A percentile compares a stretch with the other conserved stretches of the same genome.
Conservation (phyloP, 2,113 vertebrate species). For the Fulmarus glacialis region DNA sequence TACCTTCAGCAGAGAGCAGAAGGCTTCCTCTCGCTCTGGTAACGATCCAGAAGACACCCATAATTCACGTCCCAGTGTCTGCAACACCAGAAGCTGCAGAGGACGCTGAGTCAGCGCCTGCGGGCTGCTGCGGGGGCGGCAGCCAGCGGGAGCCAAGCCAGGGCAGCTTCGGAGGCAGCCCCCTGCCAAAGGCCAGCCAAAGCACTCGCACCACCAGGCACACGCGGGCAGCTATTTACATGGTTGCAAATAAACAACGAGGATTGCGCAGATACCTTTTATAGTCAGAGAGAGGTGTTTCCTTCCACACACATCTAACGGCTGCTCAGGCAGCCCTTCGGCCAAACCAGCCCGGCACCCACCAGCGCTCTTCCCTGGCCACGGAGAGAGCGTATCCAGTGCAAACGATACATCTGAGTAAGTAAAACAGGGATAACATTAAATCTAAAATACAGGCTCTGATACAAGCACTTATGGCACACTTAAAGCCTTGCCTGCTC, state of each 20-base stretch:
- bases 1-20: conserved; percentile 27
- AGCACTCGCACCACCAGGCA: not conserved
- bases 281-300: not conserved
- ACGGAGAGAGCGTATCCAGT: accelerated
- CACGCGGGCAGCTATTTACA: not conserved
- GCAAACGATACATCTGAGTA: too few relatives aligned
- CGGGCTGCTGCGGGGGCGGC: not conserved
- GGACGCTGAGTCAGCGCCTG: not conserved
- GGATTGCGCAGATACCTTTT: not conserved
- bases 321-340: not conserved
- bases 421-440: not conserved
- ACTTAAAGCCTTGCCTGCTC: not conserved
- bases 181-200: conserved; percentile 18
- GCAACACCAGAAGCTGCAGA: not conserved
- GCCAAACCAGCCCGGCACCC: not conserved
- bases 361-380: not conserved
- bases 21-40: conserved; percentile 12
- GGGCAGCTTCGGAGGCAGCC: not conserved
- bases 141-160: not conserved
- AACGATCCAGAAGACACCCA: conserved; percentile 23
- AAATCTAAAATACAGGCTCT: not conserved
- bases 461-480: not conserved
- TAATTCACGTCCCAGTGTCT: not conserved
- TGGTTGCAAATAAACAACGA: not conserved
- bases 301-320: not conserved